Base-by-base conservation (phyloP, 2,797 vertebrate species). In the Girardinus metallicus region DNA sequence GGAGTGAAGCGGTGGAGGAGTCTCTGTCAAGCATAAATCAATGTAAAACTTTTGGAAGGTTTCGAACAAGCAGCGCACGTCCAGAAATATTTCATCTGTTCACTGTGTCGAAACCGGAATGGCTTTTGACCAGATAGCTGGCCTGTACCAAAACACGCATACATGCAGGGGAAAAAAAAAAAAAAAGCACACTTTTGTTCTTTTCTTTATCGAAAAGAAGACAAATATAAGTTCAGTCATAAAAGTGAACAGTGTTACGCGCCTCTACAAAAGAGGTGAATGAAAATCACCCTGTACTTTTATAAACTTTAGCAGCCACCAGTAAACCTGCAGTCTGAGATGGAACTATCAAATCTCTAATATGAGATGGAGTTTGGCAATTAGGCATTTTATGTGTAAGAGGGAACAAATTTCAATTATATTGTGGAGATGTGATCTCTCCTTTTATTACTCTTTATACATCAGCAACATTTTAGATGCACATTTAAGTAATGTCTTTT, bases 1-100 rank as follows among this genome's bases (percentile, higher is more conserved):
- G 85, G 90, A 90, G 87, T 90, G 86, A 83, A 86, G 82, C 85
- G 83, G 81, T 83, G 82, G 47, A 16, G 78, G 88, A 89, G 77
- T 87, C 86, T 83, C 80, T 29, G 81, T 85, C 79, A 62, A 83
- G 77, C 86, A 94, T 92, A 85, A 91, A 94, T 92, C 88, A 90
- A 76, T 86, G 79, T 75, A 18, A 57, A 80, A 84, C 77, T 88
- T 82, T 83, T 46, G 82, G 84, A 85, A 83, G 79, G 79, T 77
- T 84, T 82, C 75, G 80, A 83, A 84, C 78, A 82, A 60, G 82
- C 84, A 73, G 75, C 74, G 82, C 78, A 86, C 81, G 81, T 82
- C 88, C 83, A 79, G 79, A 89, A 87, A 86, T 87, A 74, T 88
- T 89, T 81, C 47, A 87, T 79, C 83, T 72, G n/a, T 78, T 64